Conservation (phyloP, 1,140 invertebrate species). For the Yoshiicerus persimilis region DNA sequence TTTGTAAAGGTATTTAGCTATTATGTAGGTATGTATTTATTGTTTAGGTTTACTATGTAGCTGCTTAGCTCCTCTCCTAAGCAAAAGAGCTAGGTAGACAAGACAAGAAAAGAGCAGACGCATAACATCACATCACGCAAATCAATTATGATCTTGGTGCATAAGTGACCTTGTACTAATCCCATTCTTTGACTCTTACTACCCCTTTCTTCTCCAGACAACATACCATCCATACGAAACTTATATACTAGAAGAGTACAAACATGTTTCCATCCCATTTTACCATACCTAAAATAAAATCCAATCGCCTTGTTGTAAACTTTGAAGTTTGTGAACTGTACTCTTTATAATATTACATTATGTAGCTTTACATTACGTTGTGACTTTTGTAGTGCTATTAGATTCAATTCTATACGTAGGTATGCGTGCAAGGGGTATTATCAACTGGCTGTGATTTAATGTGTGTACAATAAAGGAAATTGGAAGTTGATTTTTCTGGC, state of each 20-base stretch:
- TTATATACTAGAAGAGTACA: too few relatives aligned
- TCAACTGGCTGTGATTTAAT: too few relatives aligned
- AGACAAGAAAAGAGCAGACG: background rate
- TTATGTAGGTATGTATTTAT: background rate
- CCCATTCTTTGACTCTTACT: conserved; percentile 6
- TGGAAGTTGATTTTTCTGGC: too few relatives aligned
- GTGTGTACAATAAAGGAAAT: too few relatives aligned
- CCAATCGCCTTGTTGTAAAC: background rate
- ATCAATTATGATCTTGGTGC: conserved; percentile 25
- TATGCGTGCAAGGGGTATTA: too few relatives aligned
- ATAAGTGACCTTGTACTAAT: conserved; percentile 31
- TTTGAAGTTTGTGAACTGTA: background rate
- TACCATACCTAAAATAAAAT: conserved; percentile 9
- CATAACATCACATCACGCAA: conserved; percentile 27
- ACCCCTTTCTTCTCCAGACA: background rate
- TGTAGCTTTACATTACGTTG: background rate
- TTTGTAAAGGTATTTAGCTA: background rate
- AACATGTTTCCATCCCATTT: conserved; percentile 13
- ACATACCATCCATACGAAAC: background rate
- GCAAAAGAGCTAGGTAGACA: background rate
- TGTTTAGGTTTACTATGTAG: background rate
- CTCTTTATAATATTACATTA: background rate
- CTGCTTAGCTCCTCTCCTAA: background rate
- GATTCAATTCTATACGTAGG: background rate
- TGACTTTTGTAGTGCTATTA: background rate